Evolutionary conservation across 2,113 vertebrate genomes (phyloP).

Genomic region (Bos javanicus): DNA sequence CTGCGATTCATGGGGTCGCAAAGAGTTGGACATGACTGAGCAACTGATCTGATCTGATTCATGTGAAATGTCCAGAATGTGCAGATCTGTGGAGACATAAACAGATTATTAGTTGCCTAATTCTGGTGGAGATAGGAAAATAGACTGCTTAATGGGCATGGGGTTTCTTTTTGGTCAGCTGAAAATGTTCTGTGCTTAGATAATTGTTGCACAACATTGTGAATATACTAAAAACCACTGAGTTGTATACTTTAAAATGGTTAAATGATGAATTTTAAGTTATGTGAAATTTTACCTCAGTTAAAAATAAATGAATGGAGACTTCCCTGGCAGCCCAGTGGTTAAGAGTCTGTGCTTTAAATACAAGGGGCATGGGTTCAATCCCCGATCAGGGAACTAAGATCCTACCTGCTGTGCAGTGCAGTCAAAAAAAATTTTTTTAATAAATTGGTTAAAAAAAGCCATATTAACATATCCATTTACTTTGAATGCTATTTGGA

Average conservation of each 20-base stretch:
- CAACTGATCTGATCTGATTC: neutral
- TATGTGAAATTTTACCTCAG: neutral
- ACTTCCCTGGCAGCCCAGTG: neutral
- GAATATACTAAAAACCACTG: neutral
- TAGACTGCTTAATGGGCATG: neutral
- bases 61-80: neutral
- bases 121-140: neutral
- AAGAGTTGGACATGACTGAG: too few species aligned
- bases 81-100: neutral
- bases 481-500: neutral
- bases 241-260: neutral
- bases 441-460: neutral
- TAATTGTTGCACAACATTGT: neutral
- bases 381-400: neutral
- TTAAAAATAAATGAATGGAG: neutral
- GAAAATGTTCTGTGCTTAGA: conserved; percentile 7
- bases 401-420: neutral
- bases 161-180: neutral
- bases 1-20: too few species aligned
- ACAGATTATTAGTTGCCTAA: neutral
- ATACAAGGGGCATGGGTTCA: neutral
- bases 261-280: neutral
- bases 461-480: neutral
- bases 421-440: neutral
- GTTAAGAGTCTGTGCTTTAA: neutral